A percentile compares a stretch with the other conserved stretches of the same genome.
Evolutionary conservation across 2,797 vertebrate genomes (phyloP).

Genomic region (Thaleichthys pacificus): DNA sequence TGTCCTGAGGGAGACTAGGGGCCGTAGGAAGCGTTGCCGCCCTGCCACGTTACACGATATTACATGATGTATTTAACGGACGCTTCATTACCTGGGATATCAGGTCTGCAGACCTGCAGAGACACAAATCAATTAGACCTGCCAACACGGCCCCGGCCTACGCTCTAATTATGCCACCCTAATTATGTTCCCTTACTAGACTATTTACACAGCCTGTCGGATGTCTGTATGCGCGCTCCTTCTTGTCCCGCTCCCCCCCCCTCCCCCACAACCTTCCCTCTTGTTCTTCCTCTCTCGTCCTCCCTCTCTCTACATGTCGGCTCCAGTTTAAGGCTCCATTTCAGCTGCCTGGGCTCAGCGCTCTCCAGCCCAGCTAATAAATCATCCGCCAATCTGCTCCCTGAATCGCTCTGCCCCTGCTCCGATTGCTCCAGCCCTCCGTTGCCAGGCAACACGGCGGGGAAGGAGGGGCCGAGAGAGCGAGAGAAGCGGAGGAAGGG

Average conservation of each 20-base stretch:
- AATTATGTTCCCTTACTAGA: constrained; percentile 73
- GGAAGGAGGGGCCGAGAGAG: constrained; percentile 72
- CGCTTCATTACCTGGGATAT: constrained; percentile 32
- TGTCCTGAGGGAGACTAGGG: background rate
- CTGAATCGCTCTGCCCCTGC: constrained; percentile 83
- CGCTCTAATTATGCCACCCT: constrained; percentile 70
- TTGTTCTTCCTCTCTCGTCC: constrained; percentile 47
- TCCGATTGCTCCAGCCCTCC: constrained; percentile 81
- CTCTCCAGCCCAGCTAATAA: constrained; percentile 85
- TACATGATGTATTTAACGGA: constrained; percentile 8
- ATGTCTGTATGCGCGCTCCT: constrained; percentile 40
- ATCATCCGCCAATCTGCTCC: constrained; percentile 90
- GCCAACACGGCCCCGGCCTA: constrained; percentile 29
- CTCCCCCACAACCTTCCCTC: constrained; percentile 23
- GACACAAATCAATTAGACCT: constrained; percentile 62
- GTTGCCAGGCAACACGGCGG: constrained; percentile 89
- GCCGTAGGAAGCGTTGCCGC: background rate
- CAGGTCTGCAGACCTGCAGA: constrained; percentile 28
- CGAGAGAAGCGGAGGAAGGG: constrained; percentile 47
- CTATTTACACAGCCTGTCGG: constrained; percentile 64
- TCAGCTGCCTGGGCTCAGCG: constrained; percentile 83
- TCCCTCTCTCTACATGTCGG: constrained; percentile 62
- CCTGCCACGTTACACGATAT: background rate
- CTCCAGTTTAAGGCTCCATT: constrained; percentile 81
- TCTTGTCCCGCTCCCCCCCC: constrained; percentile 34